These are phyloP conservation scores for Henricia sp. DNA, from an alignment of 53 echinoderm and acorn worm genomes.

Conservation along the genomic window DNA sequence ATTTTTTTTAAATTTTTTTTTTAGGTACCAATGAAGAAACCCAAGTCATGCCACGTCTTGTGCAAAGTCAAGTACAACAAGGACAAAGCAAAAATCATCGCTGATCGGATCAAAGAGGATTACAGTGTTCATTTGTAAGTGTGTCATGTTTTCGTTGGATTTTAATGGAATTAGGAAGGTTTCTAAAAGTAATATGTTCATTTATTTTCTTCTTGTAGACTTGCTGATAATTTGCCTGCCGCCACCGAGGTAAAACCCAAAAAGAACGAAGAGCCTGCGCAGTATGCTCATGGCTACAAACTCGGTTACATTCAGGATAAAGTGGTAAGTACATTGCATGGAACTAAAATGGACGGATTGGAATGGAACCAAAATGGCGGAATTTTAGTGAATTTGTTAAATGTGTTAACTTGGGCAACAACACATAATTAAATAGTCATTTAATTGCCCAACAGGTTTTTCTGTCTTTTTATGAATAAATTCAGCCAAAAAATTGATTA, in stretches of 20 bases:
- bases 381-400: no score
- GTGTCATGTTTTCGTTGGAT: background rate
- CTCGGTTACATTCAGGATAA: constrained; percentile 70
- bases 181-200: background rate
- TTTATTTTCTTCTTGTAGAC: no score
- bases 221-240: constrained; percentile 92
- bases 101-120: constrained; percentile 83
- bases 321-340: constrained; percentile 40
- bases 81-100: constrained; percentile 57
- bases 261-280: constrained; percentile 52
- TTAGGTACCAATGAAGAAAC: constrained; percentile 82
- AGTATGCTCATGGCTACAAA: constrained; percentile 90
- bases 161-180: background rate
- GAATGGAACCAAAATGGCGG: no score
- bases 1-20: background rate
- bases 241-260: constrained; percentile 68
- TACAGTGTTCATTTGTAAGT: constrained; percentile 96
- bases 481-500: no score
- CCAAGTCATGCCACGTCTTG: constrained; percentile 64
- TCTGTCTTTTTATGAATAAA: no score
- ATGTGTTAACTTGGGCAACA: no score
- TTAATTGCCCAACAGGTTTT: no score
- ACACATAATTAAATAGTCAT: no score
- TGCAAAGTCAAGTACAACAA: constrained; percentile 65
- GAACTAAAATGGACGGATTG: background rate